phyloP scores from a whole-genome alignment of 2,888 invertebrate species.

The Hyalella azteca region DNA sequence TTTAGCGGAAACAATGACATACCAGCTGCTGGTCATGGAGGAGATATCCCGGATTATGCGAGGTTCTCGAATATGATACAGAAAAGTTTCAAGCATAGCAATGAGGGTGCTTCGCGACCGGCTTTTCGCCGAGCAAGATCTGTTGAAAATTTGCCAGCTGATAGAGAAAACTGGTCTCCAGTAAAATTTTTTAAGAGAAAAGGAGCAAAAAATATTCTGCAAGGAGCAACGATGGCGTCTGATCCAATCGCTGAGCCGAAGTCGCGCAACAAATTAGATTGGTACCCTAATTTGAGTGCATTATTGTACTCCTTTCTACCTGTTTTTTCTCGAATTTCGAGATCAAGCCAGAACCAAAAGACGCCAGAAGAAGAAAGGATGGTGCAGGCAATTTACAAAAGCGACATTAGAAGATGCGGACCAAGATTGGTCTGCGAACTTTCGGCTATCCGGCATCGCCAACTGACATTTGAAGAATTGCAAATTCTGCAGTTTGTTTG shows the following conservation, averaged over 20 bases:
- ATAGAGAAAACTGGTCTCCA: neutral
- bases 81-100: too few relatives aligned
- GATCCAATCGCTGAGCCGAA: neutral
- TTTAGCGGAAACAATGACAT: too few relatives aligned
- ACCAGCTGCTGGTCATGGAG: too few relatives aligned
- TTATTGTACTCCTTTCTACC: neutral
- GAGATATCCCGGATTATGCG: too few relatives aligned
- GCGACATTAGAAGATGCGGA: neutral
- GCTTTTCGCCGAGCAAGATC: neutral
- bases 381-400: neutral
- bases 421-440: neutral
- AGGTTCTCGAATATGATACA: too few relatives aligned
- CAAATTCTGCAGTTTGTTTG: neutral
- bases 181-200: conserved; percentile 2
- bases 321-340: neutral
- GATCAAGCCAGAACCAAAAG: neutral
- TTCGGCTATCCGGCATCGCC: neutral
- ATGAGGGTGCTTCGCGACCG: too few relatives aligned
- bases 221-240: neutral
- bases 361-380: neutral
- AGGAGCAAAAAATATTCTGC: neutral
- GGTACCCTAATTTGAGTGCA: neutral
- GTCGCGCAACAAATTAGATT: neutral
- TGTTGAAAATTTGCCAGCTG: neutral
- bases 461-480: neutral